Evolutionary conservation across 1,140 invertebrate genomes (phyloP), one percentile per base, ranked within the genome.

Genomic region (Tyrophagus putrescentiae): DNA sequence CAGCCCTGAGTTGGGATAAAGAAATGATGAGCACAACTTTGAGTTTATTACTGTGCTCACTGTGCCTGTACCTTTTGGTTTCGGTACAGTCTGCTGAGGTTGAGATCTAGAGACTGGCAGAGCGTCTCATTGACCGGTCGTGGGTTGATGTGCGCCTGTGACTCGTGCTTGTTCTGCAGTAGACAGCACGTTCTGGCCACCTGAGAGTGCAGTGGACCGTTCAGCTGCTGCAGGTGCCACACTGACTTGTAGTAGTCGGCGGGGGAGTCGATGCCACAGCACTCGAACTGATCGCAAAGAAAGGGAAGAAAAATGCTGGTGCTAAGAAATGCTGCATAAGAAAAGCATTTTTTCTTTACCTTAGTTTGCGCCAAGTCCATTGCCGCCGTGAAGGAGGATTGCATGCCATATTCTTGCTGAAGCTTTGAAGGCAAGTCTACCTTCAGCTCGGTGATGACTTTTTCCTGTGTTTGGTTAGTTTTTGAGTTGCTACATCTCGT

Each of bases 171-270:
- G 68, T 87, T 85, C 27, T 79, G 75, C 28, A 83, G 71, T n/a
- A 75, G 71, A 70, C 85, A 89, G 68, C 85, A 89, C 34, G 80
- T 83, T n/a, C 82, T 74, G 25, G 84, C 84, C 16, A 87, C 83
- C 0, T 81, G 73, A 18, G 32, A 25, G 7, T 53, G 32, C n/a
- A n/a, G n/a, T 21, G 5, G 5, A 11, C 57, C 58, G 45, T 48
- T 50, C 7, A 64, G 6, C 5, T 25, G 21, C 32, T 61, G 36
- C 0, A n/a, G 27, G 13, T 31, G 11, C 85, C 85, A 89, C 66
- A 80, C 72, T 1, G 85, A 87, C 58, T 82, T 84, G 62, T 83
- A 81, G 71, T 87, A 90, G 76, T 90, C 87, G 45, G 77, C 76
- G 2, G 82, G 80, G 63, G 80, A 80, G 29, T 80, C 78, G 67